Percentiles rank a stretch among this genome's conserved stretches.
phyloP scores from a whole-genome alignment of 1,140 invertebrate species.

The Bombus superbus region DNA sequence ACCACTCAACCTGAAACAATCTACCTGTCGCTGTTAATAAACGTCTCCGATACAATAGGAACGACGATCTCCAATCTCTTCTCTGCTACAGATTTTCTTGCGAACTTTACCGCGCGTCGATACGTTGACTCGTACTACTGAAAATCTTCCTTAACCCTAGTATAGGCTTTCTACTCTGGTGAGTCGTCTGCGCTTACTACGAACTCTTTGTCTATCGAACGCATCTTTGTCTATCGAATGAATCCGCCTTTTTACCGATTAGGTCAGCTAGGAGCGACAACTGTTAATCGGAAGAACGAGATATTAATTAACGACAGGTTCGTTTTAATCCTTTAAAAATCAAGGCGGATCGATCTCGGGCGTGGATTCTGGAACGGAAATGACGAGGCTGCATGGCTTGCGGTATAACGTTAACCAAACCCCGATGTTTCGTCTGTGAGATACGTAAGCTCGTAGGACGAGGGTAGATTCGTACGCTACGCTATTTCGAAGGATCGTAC shows the following conservation, averaged over 20 bases:
- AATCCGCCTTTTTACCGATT: too few relatives aligned
- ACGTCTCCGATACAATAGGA: background rate
- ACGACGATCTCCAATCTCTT: background rate
- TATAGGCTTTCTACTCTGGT: too few relatives aligned
- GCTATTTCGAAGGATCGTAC: slow-evolving; percentile 4
- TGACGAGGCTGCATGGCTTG: slow-evolving; percentile 33
- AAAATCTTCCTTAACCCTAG: background rate
- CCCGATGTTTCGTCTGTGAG: too few relatives aligned
- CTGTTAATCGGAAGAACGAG: too few relatives aligned
- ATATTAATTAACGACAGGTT: background rate
- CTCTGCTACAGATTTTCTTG: background rate
- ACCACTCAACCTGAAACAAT: background rate
- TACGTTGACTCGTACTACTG: slow-evolving; percentile 33
- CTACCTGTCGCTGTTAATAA: background rate
- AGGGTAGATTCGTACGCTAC: background rate
- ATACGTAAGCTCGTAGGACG: background rate
- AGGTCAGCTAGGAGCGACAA: too few relatives aligned
- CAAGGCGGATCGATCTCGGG: background rate
- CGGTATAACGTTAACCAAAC: background rate
- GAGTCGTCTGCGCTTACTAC: too few relatives aligned
- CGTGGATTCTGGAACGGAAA: slow-evolving; percentile 27
- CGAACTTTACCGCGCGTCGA: background rate
- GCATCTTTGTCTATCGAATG: too few relatives aligned
- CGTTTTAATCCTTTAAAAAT: slow-evolving; percentile 30
- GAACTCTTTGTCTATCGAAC: too few relatives aligned